Percentiles rank a stretch among this genome's conserved stretches.
phyloP scores from a whole-genome alignment of 2,888 invertebrate species.

The Spodoptera exigua region DNA sequence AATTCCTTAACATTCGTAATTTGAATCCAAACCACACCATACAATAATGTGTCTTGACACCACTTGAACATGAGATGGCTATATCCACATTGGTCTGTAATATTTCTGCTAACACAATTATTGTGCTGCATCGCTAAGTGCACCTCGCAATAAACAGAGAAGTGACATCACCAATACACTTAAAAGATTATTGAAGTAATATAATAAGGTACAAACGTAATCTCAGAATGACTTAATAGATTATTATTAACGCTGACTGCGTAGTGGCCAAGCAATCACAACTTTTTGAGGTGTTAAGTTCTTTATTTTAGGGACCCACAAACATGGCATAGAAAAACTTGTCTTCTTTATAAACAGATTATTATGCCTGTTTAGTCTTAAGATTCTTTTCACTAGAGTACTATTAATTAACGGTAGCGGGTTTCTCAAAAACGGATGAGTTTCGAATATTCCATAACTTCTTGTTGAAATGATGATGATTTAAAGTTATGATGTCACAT shows the following conservation, averaged over 20 bases:
- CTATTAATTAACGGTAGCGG: too few relatives aligned
- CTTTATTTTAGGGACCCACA: too few relatives aligned
- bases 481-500: too few relatives aligned
- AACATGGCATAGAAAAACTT: too few relatives aligned
- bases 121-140: constrained; percentile 24
- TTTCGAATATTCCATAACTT: background rate
- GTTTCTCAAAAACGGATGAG: too few relatives aligned
- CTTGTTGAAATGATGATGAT: background rate
- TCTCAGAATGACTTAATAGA: too few relatives aligned
- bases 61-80: constrained; percentile 33
- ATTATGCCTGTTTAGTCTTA: too few relatives aligned
- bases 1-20: constrained; percentile 19
- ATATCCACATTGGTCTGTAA: constrained; percentile 25
- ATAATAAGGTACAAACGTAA: constrained; percentile 1
- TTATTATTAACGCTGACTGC: too few relatives aligned
- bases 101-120: constrained; percentile 31
- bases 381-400: background rate
- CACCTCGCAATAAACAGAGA: constrained; percentile 13
- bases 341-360: too few relatives aligned
- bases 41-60: constrained; percentile 6
- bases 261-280: too few relatives aligned
- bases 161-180: constrained; percentile 24
- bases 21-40: constrained; percentile 14
- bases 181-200: constrained; percentile 15
- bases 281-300: too few relatives aligned